phyloP scores from a whole-genome alignment of 1,140 invertebrate species.

The Dendroctonus ponderosae region DNA sequence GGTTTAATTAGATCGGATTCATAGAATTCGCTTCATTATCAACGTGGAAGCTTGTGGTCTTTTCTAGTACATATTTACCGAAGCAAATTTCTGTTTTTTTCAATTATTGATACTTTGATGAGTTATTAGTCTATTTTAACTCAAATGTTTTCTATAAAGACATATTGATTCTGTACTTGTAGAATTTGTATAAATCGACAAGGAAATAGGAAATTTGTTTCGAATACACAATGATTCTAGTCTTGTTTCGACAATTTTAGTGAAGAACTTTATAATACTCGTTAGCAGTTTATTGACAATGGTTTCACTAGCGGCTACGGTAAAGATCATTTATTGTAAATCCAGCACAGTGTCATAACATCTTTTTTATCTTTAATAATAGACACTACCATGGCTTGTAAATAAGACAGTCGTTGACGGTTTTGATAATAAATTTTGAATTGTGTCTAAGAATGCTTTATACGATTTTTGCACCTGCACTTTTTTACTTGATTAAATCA shows the following conservation, averaged over 20 bases:
- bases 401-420: not conserved
- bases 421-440: constrained; percentile 4
- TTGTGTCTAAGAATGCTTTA: constrained; percentile 10
- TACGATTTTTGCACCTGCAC: constrained; percentile 18
- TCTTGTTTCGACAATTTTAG: constrained; percentile 19
- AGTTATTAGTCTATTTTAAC: not conserved
- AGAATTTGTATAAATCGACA: not conserved
- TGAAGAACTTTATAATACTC: constrained; percentile 25
- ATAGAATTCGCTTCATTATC: no score
- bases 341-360: not conserved
- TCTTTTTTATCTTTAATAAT: not conserved
- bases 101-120: not conserved
- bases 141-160: not conserved
- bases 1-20: no score
- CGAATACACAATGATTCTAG: constrained; percentile 12
- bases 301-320: constrained; percentile 12
- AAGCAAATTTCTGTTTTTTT: not conserved
- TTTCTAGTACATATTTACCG: not conserved
- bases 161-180: not conserved
- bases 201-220: constrained; percentile 19
- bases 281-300: constrained; percentile 14
- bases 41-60: no score
- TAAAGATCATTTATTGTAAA: constrained; percentile 7
- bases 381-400: constrained; percentile 2
- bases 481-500: not conserved